Percentiles rank a stretch among this genome's conserved stretches.
Evolutionary conservation across 2,113 vertebrate genomes (phyloP).

Genomic region (Equus quagga): DNA sequence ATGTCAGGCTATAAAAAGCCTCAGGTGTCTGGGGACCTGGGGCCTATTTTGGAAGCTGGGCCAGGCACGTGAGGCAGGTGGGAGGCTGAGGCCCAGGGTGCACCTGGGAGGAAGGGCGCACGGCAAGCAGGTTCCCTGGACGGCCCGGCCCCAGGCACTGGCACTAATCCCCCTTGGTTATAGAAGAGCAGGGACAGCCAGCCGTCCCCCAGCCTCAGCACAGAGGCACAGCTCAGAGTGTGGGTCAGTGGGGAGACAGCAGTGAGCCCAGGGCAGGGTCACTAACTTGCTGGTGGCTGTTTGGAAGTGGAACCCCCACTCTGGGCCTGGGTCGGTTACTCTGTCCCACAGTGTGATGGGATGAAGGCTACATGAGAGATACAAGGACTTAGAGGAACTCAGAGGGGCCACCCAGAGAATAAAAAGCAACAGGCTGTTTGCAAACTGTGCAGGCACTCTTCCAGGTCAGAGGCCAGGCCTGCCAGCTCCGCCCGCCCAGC

Average conservation of each 20-base stretch:
- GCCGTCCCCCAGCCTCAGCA: background rate
- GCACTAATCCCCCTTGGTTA: accelerated
- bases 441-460: accelerated
- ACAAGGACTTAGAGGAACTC: background rate
- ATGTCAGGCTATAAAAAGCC: background rate
- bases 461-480: background rate
- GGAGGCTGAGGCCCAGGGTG: background rate
- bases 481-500: background rate
- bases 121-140: too few species aligned
- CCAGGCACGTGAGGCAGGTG: slow-evolving; percentile 32
- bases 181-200: background rate
- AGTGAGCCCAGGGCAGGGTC: too few species aligned
- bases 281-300: too few species aligned
- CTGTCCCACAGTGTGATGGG: background rate
- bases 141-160: accelerated
- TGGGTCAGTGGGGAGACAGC: background rate
- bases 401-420: background rate
- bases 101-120: too few species aligned
- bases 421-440: background rate
- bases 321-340: background rate
- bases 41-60: background rate
- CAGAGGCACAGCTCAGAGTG: background rate
- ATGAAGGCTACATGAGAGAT: background rate
- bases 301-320: background rate
- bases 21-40: background rate